Base-by-base conservation (phyloP, 2,888 invertebrate species). In the Monopis laevigella region DNA sequence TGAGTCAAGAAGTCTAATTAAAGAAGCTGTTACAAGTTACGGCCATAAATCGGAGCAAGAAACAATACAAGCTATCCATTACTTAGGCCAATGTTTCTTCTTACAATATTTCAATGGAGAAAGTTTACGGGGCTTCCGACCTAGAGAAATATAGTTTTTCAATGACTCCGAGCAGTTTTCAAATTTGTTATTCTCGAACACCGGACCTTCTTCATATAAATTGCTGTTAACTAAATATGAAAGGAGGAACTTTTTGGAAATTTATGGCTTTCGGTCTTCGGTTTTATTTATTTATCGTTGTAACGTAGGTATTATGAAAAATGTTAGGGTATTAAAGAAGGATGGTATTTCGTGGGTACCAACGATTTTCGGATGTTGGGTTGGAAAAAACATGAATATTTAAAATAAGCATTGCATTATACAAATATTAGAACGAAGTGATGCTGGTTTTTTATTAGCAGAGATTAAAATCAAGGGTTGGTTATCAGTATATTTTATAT, bases 11-110 rank as follows among this genome's bases (percentile, higher is more conserved):
- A 72, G 67, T 75, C 65, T 78, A 77, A 78, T 80, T 77, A 74
- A 77, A 77, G 75, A 75, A 75, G 74, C 74, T 73, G 70, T 77
- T 74, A 75, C 73, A 77, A 80, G 75, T 78, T 74, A 71, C 75
- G 72, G 71, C 75, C 72, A 78, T 80, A 78, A 80, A 80, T 80
- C 75, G 74, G 74, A 61, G 56, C 59, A 56, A 62, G 59, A 65
- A 74, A 75, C 77, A 78, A 75, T 77, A 77, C 70, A 64, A 59
- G 66, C 71, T 73, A 75, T 77, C 62, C 68, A 72, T 78, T 77
- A 72, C 65, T 55, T 51, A 56, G 62, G 65, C 62, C 63, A 62
- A 68, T 72, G 68, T 67, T 72, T 63, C 69, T 65, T 66, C 56
- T 56, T 52, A 55, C 60, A 73, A 71, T 75, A 74, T 77, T 72